Evolutionary conservation across 2,113 vertebrate genomes (phyloP).

Genomic region (Laterallus jamaicensis): DNA sequence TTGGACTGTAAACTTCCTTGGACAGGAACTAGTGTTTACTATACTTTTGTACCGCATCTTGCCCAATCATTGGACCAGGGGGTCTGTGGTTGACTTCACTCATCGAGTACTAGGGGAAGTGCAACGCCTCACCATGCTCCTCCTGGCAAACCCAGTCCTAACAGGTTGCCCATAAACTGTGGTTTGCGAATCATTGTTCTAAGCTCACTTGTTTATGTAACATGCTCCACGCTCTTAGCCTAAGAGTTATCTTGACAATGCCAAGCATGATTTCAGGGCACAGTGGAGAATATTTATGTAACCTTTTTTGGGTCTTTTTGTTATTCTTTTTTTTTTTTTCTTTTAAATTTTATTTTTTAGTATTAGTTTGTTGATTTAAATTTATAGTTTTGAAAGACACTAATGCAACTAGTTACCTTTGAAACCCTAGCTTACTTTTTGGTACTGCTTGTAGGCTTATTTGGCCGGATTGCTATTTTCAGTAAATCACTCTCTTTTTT

Average conservation of each 20-base stretch:
- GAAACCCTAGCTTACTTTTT: slow-evolving; percentile 4
- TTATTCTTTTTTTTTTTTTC: too few relatives aligned
- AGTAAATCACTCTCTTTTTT: background rate
- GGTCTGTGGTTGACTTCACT: background rate
- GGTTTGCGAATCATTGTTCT: background rate
- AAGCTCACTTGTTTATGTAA: background rate
- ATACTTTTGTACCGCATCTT: background rate
- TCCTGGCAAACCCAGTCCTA: background rate
- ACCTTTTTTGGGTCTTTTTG: background rate
- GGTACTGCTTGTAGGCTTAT: background rate
- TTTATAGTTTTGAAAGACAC: background rate
- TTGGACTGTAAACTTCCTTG: background rate
- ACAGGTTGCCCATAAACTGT: background rate
- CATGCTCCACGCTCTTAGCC: background rate
- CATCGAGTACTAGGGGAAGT: background rate
- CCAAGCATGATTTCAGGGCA: background rate
- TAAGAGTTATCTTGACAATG: background rate
- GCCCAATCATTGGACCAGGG: background rate
- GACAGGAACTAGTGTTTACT: background rate
- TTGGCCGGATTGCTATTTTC: background rate
- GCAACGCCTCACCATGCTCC: background rate
- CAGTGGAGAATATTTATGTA: background rate
- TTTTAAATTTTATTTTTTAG: background rate
- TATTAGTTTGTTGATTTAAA: background rate
- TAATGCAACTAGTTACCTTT: background rate